A percentile compares a stretch with the other conserved stretches of the same genome.
Evolutionary conservation across 2,888 invertebrate genomes (phyloP).

Genomic region (Tetrapedia diversipes): DNA sequence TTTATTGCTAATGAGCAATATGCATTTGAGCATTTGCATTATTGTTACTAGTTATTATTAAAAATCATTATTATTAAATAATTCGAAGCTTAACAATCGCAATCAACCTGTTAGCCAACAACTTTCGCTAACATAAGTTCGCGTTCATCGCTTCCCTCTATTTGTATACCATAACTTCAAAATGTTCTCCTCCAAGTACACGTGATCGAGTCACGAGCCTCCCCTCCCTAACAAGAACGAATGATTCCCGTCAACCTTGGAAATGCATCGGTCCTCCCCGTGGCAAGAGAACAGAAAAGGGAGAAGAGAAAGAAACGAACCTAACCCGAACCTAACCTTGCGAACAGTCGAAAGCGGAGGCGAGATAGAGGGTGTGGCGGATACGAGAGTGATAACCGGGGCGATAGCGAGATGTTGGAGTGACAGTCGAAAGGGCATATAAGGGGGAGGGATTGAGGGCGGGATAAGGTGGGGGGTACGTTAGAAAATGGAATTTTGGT

Average conservation of each 20-base stretch:
- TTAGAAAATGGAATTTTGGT: constrained; percentile 68
- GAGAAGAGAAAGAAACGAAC: background rate
- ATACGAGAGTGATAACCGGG: constrained; percentile 56
- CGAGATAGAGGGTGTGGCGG: constrained; percentile 5
- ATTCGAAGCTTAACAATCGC: too few relatives aligned
- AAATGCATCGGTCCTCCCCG: constrained; percentile 1
- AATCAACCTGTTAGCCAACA: too few relatives aligned
- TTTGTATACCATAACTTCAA: background rate
- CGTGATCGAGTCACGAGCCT: constrained; percentile 60
- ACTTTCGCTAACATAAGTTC: too few relatives aligned
- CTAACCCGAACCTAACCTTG: too few relatives aligned
- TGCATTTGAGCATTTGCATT: too few relatives aligned
- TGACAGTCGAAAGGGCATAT: constrained; percentile 56
- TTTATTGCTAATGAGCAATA: too few relatives aligned
- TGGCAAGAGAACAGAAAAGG: background rate
- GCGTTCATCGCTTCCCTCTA: too few relatives aligned
- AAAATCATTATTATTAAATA: too few relatives aligned
- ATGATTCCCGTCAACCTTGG: constrained; percentile 28
- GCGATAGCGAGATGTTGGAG: constrained; percentile 51
- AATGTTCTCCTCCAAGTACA: constrained; percentile 19
- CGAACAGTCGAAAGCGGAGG: constrained; percentile 8
- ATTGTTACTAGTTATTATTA: too few relatives aligned
- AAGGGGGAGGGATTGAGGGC: constrained; percentile 11
- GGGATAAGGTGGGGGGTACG: constrained; percentile 17
- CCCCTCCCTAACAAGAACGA: constrained; percentile 52